Percentiles rank a stretch among this genome's conserved stretches.
These are phyloP conservation scores for Caerostris extrusa DNA, from an alignment of 1,140 invertebrate species.

Conservation along the genomic window DNA sequence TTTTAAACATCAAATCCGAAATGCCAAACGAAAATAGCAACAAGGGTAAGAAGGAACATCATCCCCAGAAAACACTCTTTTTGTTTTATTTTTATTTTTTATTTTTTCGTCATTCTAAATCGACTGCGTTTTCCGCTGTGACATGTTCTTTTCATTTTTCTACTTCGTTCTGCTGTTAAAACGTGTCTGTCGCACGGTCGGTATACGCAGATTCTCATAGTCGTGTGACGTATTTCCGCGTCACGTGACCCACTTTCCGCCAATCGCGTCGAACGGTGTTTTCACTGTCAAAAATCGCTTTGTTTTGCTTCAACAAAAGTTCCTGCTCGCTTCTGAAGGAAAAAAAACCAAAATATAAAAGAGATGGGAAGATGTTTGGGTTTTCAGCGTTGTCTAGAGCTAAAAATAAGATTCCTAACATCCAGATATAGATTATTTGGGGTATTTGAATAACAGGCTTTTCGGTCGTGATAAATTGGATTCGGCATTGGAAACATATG, in stretches of 20 bases:
- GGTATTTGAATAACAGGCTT: not conserved
- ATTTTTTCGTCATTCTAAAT: not conserved
- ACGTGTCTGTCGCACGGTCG: not conserved
- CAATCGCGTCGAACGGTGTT: not conserved
- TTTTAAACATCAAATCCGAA: not conserved
- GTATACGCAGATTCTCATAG: no score
- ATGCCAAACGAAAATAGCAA: conserved; percentile 13
- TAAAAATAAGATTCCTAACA: not conserved
- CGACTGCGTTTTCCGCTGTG: not conserved
- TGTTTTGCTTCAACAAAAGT: not conserved
- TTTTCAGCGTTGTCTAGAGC: not conserved
- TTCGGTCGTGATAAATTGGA: conserved; percentile 19
- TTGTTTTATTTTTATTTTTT: not conserved
- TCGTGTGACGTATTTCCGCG: not conserved
- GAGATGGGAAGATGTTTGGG: not conserved
- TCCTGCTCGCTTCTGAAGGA: not conserved
- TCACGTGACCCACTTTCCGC: not conserved
- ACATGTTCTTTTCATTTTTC: not conserved
- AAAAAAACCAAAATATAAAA: not conserved
- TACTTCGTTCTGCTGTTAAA: not conserved
- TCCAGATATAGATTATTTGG: not conserved
- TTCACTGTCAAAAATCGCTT: not conserved
- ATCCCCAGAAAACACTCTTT: not conserved
- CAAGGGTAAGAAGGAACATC: conserved; percentile 12
- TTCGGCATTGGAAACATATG: conserved; percentile 2